These are phyloP conservation scores for Phorcus lineatus DNA, from an alignment of 2,888 invertebrate genomes.

Conservation along the genomic window DNA sequence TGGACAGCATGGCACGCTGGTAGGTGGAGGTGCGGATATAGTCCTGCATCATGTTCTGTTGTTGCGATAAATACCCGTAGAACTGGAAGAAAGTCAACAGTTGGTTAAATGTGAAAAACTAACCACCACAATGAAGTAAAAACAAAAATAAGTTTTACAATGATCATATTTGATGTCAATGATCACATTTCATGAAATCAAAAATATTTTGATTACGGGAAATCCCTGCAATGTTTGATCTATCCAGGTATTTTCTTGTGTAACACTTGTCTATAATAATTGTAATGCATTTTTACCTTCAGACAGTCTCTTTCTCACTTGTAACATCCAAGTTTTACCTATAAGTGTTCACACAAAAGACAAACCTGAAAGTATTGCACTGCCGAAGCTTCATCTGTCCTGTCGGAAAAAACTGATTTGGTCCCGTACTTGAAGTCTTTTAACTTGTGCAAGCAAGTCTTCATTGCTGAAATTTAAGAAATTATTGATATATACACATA, in stretches of 20 bases:
- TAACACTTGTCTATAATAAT: too few species aligned
- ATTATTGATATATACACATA: not conserved
- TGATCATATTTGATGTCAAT: too few species aligned
- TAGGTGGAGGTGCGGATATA: constrained; percentile 98
- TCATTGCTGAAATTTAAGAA: constrained; percentile 79
- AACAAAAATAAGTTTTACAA: not conserved
- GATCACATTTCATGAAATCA: too few species aligned
- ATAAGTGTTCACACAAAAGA: too few species aligned
- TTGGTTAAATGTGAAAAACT: not conserved
- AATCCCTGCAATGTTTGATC: too few species aligned
- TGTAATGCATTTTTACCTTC: too few species aligned
- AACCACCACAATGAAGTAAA: too few species aligned
- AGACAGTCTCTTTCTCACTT: too few species aligned
- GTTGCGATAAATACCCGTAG: constrained; percentile 98
- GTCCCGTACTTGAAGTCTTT: constrained; percentile 79
- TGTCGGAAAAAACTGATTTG: constrained; percentile 88
- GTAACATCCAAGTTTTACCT: too few species aligned
- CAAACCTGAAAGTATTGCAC: constrained; percentile 94
- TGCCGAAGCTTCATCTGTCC: constrained; percentile 98
- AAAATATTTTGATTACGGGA: too few species aligned
- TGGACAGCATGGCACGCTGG: constrained; percentile 95
- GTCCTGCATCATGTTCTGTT: constrained; percentile 99
- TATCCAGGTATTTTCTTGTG: too few species aligned
- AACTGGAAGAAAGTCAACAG: constrained; percentile 81
- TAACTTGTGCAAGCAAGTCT: constrained; percentile 85